Evolutionary conservation across 2,797 vertebrate genomes (phyloP).

Genomic region (Syncerus caffer): DNA sequence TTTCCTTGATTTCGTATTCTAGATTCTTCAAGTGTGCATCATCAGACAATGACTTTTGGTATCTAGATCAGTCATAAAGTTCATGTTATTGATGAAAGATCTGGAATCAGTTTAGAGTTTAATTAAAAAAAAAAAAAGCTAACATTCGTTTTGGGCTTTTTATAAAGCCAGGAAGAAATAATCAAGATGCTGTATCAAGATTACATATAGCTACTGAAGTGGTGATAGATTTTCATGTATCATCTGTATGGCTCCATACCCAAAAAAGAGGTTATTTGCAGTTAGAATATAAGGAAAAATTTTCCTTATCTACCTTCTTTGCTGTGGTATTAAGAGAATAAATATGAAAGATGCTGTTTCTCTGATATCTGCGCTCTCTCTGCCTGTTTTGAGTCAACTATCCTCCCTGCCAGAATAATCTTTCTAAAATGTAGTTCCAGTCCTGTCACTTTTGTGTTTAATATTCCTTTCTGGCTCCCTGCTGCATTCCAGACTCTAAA

Average conservation of each 20-base stretch:
- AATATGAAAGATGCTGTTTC: neutral
- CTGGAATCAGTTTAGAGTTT: neutral
- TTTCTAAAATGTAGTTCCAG: neutral
- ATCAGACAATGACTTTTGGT: neutral
- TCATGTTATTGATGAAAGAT: neutral
- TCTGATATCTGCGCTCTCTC: neutral
- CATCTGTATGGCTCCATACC: neutral
- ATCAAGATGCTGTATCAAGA: neutral
- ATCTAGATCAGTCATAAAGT: neutral
- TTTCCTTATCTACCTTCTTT: neutral
- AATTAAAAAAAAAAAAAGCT: neutral
- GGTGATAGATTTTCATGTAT: neutral
- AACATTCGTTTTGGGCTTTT: neutral
- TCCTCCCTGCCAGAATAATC: neutral
- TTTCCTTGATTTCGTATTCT: constrained; percentile 38
- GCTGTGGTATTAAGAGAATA: neutral
- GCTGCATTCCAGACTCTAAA: neutral
- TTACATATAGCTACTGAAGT: neutral
- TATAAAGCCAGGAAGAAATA: neutral
- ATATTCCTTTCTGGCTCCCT: neutral
- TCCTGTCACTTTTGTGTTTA: neutral
- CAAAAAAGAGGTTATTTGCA: neutral
- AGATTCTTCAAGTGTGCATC: neutral
- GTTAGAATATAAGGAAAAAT: neutral
- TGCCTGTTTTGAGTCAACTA: neutral